Conservation (phyloP, 1,140 invertebrate genomes). For the Cataglyphis hispanica region DNA sequence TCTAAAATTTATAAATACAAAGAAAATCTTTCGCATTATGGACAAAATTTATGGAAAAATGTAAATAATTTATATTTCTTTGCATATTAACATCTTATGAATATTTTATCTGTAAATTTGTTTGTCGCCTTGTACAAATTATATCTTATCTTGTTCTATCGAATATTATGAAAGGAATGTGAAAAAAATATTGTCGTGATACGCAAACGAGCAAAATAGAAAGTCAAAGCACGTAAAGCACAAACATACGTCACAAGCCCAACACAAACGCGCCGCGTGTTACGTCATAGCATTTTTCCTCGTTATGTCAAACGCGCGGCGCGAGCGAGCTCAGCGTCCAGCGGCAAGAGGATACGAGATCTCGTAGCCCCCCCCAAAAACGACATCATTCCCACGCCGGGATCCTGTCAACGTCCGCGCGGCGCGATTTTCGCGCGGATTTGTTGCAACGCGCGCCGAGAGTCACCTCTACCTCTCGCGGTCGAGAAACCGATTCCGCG, state of each 20-base stretch:
- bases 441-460: background rate
- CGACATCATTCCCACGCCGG: constrained; percentile 37
- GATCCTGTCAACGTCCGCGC: constrained; percentile 8
- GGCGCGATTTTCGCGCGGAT: constrained; percentile 22
- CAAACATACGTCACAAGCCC: background rate
- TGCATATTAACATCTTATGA: background rate
- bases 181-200: background rate
- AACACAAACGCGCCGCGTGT: constrained; percentile 28
- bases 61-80: background rate
- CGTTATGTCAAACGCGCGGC: constrained; percentile 34
- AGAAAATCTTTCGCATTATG: background rate
- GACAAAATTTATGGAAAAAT: background rate
- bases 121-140: background rate
- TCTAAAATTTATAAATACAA: background rate
- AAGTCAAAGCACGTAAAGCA: background rate
- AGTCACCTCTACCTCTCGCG: background rate
- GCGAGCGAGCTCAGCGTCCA: constrained; percentile 18
- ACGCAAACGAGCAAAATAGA: background rate
- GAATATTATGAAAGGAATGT: background rate
- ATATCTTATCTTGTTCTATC: background rate
- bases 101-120: background rate
- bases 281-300: constrained; percentile 48
- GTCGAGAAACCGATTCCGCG: constrained; percentile 43
- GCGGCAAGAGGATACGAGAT: background rate
- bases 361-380: constrained; percentile 42